Evolutionary conservation across 2,888 invertebrate genomes (phyloP).

Genomic region (Noctua janthina): DNA sequence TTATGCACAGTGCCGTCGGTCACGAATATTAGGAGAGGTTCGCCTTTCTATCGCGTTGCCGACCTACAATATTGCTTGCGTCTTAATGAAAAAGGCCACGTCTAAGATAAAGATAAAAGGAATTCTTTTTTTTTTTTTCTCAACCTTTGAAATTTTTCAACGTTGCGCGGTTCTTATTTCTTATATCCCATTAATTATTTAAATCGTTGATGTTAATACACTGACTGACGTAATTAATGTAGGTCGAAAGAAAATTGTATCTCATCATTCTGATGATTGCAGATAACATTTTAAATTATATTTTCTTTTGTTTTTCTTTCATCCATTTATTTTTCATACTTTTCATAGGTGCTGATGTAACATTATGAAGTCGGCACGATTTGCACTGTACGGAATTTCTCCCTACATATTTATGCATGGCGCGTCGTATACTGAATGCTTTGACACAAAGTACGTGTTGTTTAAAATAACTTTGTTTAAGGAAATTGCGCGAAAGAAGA

Average conservation of each 20-base stretch:
- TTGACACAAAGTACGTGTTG: slow-evolving; percentile 51
- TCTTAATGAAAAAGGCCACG: slow-evolving; percentile 64
- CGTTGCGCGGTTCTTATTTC: slow-evolving; percentile 42
- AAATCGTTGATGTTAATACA: slow-evolving; percentile 58
- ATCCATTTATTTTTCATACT: neutral
- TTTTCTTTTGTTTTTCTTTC: slow-evolving; percentile 23
- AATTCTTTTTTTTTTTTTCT: slow-evolving; percentile 41
- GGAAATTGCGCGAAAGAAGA: slow-evolving; percentile 30
- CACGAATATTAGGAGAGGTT: slow-evolving; percentile 57
- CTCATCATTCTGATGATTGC: slow-evolving; percentile 3
- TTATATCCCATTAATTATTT: slow-evolving; percentile 60
- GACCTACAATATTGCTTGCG: slow-evolving; percentile 59
- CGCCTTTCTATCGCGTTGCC: slow-evolving; percentile 55
- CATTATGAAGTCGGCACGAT: slow-evolving; percentile 21
- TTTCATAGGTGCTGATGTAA: slow-evolving; percentile 13
- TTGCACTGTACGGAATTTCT: slow-evolving; percentile 21
- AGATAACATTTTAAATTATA: slow-evolving; percentile 11
- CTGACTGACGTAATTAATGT: slow-evolving; percentile 53
- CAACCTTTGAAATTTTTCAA: slow-evolving; percentile 49
- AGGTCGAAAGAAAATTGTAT: slow-evolving; percentile 39
- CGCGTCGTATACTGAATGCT: slow-evolving; percentile 40
- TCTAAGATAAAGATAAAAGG: slow-evolving; percentile 61
- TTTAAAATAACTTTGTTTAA: slow-evolving; percentile 34
- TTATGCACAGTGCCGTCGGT: slow-evolving; percentile 58
- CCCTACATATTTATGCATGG: slow-evolving; percentile 35